Percentiles rank a stretch among this genome's conserved stretches.
Conservation (phyloP, 2,888 invertebrate genomes). For the Sipunculus nudus region DNA sequence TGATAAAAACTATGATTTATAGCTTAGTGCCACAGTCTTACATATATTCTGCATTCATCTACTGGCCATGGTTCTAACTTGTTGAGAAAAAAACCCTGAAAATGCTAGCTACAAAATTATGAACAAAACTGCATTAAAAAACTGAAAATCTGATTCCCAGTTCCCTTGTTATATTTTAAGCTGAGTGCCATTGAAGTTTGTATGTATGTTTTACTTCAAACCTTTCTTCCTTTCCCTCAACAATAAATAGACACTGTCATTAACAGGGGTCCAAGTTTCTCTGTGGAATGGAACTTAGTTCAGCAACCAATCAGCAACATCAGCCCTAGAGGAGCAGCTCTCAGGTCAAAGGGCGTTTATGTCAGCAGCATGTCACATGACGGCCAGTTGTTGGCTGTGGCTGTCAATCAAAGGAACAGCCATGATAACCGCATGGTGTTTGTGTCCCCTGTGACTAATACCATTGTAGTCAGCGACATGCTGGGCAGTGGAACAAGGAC, state of each 20-base stretch:
- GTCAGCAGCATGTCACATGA: conserved; percentile 50
- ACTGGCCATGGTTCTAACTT: too few species aligned
- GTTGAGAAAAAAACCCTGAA: too few species aligned
- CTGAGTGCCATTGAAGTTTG: too few species aligned
- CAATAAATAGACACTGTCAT: neutral
- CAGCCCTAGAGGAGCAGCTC: conserved; percentile 43
- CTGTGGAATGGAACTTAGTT: conserved; percentile 28
- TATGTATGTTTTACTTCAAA: too few species aligned
- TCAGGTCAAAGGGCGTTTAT: conserved; percentile 50
- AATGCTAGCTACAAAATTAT: too few species aligned
- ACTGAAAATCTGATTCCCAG: too few species aligned
- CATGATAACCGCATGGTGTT: conserved; percentile 53
- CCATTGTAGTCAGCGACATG: conserved; percentile 51
- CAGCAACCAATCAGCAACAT: conserved; percentile 15
- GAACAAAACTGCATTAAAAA: too few species aligned
- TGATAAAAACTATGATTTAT: too few species aligned
- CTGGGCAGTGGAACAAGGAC: conserved; percentile 38
- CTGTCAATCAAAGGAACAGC: conserved; percentile 57
- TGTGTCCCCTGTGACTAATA: conserved; percentile 57
- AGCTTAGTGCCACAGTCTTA: too few species aligned
- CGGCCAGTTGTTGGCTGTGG: conserved; percentile 59
- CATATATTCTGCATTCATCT: too few species aligned
- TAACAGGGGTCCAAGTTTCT: conserved; percentile 25
- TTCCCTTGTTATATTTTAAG: too few species aligned
- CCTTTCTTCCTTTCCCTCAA: too few species aligned